Evolutionary conservation across 2,113 vertebrate species (phyloP).

Genomic region (Tricholaema leucomelas): DNA sequence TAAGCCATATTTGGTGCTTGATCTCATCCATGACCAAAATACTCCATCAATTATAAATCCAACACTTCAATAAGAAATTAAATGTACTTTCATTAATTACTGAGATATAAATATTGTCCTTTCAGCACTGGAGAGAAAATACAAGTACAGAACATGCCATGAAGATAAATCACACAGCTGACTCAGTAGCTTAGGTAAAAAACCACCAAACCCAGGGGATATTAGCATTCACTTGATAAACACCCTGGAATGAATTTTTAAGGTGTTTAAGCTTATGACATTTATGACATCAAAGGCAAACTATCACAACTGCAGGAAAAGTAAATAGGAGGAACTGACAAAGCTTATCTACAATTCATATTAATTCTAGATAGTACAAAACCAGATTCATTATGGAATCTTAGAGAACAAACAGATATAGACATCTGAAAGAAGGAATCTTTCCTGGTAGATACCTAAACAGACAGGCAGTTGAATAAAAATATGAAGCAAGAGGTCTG

Average conservation of each 20-base stretch:
- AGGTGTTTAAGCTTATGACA: conserved; percentile 14
- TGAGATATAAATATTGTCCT: neutral
- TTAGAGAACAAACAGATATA: conserved; percentile 17
- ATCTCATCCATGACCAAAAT: neutral
- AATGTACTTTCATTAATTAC: conserved; percentile 3
- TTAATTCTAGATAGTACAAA: conserved; percentile 17
- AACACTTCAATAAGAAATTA: conserved; percentile 2
- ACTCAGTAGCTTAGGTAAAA: neutral
- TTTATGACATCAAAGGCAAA: conserved; percentile 35
- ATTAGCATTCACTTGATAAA: neutral
- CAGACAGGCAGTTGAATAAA: neutral
- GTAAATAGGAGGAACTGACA: conserved; percentile 16
- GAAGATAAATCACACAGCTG: conserved; percentile 11
- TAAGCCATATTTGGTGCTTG: neutral
- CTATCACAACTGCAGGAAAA: neutral
- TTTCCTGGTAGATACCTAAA: neutral
- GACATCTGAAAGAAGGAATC: neutral
- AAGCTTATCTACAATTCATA: neutral
- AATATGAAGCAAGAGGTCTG: neutral
- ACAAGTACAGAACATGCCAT: neutral
- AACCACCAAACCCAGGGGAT: neutral
- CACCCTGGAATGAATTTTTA: conserved; percentile 1
- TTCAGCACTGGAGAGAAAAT: neutral
- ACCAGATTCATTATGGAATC: neutral
- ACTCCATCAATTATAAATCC: neutral